Base-by-base conservation (phyloP, 2,113 vertebrate species). In the Vanacampus margaritifer region DNA sequence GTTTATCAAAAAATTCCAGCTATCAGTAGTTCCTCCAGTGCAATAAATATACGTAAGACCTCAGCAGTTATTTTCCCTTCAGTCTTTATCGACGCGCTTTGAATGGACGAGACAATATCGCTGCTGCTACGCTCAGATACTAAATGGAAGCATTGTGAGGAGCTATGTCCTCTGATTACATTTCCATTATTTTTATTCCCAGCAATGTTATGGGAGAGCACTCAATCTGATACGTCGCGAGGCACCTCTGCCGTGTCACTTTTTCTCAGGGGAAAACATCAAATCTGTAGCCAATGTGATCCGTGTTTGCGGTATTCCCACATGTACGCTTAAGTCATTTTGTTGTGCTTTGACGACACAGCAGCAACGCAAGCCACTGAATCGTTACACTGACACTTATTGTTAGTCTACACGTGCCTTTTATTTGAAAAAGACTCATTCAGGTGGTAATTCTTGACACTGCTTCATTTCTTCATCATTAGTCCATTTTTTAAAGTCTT, bases 1-100 rank as follows among this genome's bases (percentile, higher is more conserved):
- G 14, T 66, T 79, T 80, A 74, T 72, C n/a, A 66, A 76, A 68
- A 60, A 41, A 9, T 6, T 61, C n/a, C 64, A 3, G 57, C 19
- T 71, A 23, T 51, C 48, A 51, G 48, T 51, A 1, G 67, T 5
- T 8, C 9, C 23, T 24, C 71, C 46, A 26, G 48, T 12, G 48
- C 6, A 54, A 7, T 51, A 66, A 66, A 46, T 1, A 73, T n/a
- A n/a, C n/a, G n/a, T 5, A 17, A 60, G 16, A 9, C 0, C 9
- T 12, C 24, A 21, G 48, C 39, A 57, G 54, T 24, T 56, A 35
- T 53, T 72, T 26, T 60, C 11, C 70, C 62, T 51, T 32, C 10
- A n/a, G 37, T 19, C n/a, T 65, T 19, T 26, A 32, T 60, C 67
- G 57, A 51, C 61, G 16, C 4, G 19, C 26, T 28, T 67, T 26